A percentile compares a stretch with the other conserved stretches of the same genome.
These are phyloP conservation scores for Callyntrura sp. DNA, from an alignment of 2,888 invertebrate species.

Conservation along the genomic window DNA sequence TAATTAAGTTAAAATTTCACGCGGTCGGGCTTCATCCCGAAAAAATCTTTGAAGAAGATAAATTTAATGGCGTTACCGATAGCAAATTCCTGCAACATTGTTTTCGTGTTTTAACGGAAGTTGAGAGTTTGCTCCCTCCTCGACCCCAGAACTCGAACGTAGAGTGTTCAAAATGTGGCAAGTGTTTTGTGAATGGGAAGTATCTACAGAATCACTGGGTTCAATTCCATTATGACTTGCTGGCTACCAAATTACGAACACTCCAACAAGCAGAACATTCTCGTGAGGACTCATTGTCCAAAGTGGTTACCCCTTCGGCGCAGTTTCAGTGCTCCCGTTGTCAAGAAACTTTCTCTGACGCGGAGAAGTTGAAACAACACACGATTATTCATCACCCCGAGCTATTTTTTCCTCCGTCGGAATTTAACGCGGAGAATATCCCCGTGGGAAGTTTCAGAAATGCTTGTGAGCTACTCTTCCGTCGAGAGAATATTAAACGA, in stretches of 20 bases:
- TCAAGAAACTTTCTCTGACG: background rate
- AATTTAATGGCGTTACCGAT: background rate
- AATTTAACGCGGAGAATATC: background rate
- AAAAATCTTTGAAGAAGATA: background rate
- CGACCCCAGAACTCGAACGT: background rate
- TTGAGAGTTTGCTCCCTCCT: background rate
- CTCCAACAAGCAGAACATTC: background rate
- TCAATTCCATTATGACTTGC: background rate
- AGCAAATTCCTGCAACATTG: background rate
- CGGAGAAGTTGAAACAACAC: background rate
- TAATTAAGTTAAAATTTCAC: background rate
- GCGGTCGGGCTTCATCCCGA: background rate
- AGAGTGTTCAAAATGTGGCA: background rate
- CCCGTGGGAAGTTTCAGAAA: background rate
- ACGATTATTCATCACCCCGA: background rate
- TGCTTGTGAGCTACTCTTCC: background rate
- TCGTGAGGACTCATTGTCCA: background rate
- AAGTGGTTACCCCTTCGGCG: background rate
- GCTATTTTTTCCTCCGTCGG: background rate
- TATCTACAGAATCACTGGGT: background rate
- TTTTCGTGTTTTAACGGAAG: background rate
- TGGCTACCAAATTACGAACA: background rate
- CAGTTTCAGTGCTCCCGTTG: background rate
- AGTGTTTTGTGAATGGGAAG: background rate
- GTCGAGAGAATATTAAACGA: background rate